Evolutionary conservation across 2,797 vertebrate species (phyloP), one percentile per base, ranked within the genome.

Genomic region (Gambelia wislizenii): DNA sequence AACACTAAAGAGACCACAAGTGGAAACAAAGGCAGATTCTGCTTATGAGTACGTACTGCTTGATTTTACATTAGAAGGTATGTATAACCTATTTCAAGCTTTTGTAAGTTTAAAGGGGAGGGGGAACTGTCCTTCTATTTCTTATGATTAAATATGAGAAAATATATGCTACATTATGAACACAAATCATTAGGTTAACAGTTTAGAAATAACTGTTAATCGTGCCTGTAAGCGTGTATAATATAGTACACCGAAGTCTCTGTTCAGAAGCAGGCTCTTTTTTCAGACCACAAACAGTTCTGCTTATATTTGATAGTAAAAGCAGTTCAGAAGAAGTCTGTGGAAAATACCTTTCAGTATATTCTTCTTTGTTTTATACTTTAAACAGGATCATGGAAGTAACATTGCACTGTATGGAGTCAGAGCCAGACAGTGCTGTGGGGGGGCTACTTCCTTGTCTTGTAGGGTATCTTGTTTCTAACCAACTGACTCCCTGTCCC

Each of bases 41-140:
- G 98, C 97, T 87, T 98, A 98, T 95, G 99, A 99, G 95, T 99
- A 99, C 18, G 96, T 98, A 74, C 96, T 99, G 94, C 97, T 99
- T 94, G 99, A 99, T 97, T 99, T 99, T 97, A 98, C 98, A 54
- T 91, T 99, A 95, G 98, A 99, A 98, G 98, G 99, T 99, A 97
- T 86, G 94, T 92, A 89, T 88, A 87, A 94, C 74, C 64, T 90
- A 6, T 92, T 91, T 3, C 91, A 56, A 54, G 87, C 69, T 92
- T 89, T 83, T 81, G 61, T 84, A 88, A 2, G 42, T 44, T 36
- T 39, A 59, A 56, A 59, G 9, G 10, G 33, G 52, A 83, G 49
- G 84, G 39, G 74, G 14, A 72, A 74, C 67, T 12, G 44, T 30
- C 42, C 2, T 77, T 42, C 33, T 39, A 6, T 88, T 84, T 88